phyloP scores from a whole-genome alignment of 2,797 vertebrate genomes.

The Eutrigla gurnardus region DNA sequence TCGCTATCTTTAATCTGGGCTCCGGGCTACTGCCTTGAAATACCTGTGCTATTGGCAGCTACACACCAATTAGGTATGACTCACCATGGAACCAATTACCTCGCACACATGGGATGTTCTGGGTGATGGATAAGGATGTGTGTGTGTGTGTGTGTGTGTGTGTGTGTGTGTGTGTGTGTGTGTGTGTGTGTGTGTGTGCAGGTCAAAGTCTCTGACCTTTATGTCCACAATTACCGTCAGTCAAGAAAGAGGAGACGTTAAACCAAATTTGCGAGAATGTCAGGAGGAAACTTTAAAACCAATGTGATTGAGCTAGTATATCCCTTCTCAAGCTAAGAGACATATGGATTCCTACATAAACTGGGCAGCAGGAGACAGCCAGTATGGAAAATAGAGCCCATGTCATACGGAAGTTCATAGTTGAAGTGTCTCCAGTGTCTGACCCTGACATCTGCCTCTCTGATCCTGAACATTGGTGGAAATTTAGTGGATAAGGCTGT shows the following conservation, averaged over 20 bases:
- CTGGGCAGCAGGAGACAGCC: neutral
- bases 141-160: slow-evolving; percentile 4
- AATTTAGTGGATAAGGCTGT: neutral
- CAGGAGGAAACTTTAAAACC: slow-evolving; percentile 8
- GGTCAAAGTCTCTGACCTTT: slow-evolving; percentile 65
- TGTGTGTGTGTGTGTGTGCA: slow-evolving; percentile 24
- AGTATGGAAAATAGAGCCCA: slow-evolving; percentile 2
- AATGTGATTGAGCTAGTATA: slow-evolving; percentile 2
- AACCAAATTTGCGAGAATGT: slow-evolving; percentile 26
- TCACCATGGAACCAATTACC: slow-evolving; percentile 75
- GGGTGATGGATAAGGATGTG: slow-evolving; percentile 55
- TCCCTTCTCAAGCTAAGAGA: neutral
- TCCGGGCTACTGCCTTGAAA: slow-evolving; percentile 48
- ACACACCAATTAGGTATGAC: slow-evolving; percentile 74
- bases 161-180: too few species aligned
- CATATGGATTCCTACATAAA: slow-evolving; percentile 2
- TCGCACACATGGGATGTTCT: slow-evolving; percentile 56
- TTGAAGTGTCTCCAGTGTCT: slow-evolving; percentile 12
- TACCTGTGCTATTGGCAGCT: slow-evolving; percentile 73
- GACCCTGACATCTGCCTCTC: slow-evolving; percentile 1
- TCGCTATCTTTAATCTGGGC: slow-evolving; percentile 38
- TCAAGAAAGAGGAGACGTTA: slow-evolving; percentile 48
- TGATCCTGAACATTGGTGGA: neutral
- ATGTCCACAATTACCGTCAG: slow-evolving; percentile 58
- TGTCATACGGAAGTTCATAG: neutral